Conservation (phyloP, 2,797 vertebrate genomes). For the Pelobates cultripes region DNA sequence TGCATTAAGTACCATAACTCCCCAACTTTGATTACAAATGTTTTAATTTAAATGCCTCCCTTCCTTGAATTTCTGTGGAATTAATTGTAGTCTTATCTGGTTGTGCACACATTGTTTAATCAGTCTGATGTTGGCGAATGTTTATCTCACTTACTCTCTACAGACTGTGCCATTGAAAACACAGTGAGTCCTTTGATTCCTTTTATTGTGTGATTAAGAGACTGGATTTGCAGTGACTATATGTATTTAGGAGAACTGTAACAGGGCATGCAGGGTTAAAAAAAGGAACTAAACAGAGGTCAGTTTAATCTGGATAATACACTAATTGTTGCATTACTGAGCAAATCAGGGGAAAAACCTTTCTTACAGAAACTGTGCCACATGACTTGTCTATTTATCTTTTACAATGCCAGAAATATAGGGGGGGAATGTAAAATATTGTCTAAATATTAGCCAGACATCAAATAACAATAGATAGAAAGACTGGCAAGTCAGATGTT, state of each 20-base stretch:
- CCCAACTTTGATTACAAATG: not conserved
- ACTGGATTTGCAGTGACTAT: not conserved
- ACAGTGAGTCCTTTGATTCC: slow-evolving; percentile 1
- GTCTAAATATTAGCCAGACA: slow-evolving; percentile 62
- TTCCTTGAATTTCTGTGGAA: slow-evolving; percentile 5
- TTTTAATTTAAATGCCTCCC: slow-evolving; percentile 3
- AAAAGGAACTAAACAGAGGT: too few species aligned
- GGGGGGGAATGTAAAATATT: slow-evolving; percentile 46
- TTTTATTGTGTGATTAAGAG: slow-evolving; percentile 18
- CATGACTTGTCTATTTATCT: not conserved
- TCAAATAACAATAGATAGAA: slow-evolving; percentile 48
- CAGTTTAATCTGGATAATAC: too few species aligned
- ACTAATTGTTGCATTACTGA: too few species aligned
- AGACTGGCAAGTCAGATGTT: slow-evolving; percentile 63
- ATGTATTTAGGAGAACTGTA: not conserved
- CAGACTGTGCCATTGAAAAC: slow-evolving; percentile 15
- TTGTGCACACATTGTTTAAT: slow-evolving; percentile 24
- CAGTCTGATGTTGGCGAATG: slow-evolving; percentile 4
- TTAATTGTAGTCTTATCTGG: slow-evolving; percentile 35
- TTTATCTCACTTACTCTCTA: slow-evolving; percentile 18
- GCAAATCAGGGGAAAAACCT: not conserved
- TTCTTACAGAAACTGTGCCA: not conserved
- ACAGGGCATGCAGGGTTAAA: not conserved
- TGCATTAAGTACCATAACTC: not conserved
- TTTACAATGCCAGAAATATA: slow-evolving; percentile 45